These are phyloP conservation scores for Napeogenes inachia DNA, from an alignment of 2,888 invertebrate species.

Conservation along the genomic window DNA sequence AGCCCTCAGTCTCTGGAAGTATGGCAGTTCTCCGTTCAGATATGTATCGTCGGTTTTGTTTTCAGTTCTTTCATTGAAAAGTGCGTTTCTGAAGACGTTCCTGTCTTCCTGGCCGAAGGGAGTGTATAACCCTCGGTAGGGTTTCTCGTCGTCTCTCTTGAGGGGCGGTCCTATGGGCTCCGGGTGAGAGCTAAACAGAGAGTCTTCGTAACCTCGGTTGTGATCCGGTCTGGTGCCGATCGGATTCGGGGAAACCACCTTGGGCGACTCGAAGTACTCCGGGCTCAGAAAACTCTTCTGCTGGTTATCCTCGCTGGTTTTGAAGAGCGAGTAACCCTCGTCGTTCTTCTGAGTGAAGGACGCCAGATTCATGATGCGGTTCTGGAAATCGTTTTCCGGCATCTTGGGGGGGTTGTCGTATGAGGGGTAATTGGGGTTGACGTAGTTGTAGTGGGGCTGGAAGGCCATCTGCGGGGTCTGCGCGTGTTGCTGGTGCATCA, in stretches of 20 bases:
- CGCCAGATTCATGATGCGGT: slow-evolving; percentile 59
- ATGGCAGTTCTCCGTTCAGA: slow-evolving; percentile 62
- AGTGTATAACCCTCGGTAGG: slow-evolving; percentile 49
- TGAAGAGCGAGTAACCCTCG: slow-evolving; percentile 68
- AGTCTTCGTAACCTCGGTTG: slow-evolving; percentile 46
- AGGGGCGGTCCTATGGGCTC: slow-evolving; percentile 60
- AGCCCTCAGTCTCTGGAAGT: slow-evolving; percentile 63
- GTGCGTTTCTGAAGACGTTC: slow-evolving; percentile 61
- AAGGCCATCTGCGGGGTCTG: slow-evolving; percentile 44
- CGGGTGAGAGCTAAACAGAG: slow-evolving; percentile 55
- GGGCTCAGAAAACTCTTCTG: slow-evolving; percentile 54
- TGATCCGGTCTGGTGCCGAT: slow-evolving; percentile 62
- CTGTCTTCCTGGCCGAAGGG: slow-evolving; percentile 66
- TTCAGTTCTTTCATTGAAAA: slow-evolving; percentile 59
- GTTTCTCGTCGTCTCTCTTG: slow-evolving; percentile 39
- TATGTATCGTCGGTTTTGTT: slow-evolving; percentile 26
- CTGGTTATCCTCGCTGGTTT: slow-evolving; percentile 52
- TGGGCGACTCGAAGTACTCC: slow-evolving; percentile 56
- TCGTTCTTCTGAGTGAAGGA: slow-evolving; percentile 70
- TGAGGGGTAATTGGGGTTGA: slow-evolving; percentile 45
- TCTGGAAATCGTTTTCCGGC: slow-evolving; percentile 53
- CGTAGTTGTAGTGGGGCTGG: slow-evolving; percentile 53
- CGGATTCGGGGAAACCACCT: slow-evolving; percentile 63
- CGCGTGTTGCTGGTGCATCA: slow-evolving; percentile 65
- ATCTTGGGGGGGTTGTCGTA: slow-evolving; percentile 42